phyloP scores from a whole-genome alignment of 2,888 invertebrate species.

The Belgica antarctica region DNA sequence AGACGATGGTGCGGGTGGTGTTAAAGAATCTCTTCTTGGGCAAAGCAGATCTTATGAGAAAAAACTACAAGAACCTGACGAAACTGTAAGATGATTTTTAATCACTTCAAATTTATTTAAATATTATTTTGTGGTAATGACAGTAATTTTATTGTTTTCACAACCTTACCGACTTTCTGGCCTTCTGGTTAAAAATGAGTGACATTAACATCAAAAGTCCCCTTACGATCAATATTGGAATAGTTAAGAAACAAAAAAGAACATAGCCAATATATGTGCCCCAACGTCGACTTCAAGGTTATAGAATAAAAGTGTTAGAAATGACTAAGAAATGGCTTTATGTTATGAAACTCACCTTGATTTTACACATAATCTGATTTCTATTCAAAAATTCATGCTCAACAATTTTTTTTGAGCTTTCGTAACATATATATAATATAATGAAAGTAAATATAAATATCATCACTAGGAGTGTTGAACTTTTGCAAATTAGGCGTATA shows the following conservation, averaged over 20 bases:
- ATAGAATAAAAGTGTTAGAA: background rate
- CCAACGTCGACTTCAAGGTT: background rate
- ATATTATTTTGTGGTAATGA: background rate
- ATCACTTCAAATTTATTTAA: background rate
- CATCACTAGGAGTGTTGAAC: too few relatives aligned
- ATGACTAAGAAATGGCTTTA: constrained; percentile 10
- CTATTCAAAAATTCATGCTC: too few relatives aligned
- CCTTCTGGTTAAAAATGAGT: background rate
- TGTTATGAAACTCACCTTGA: too few relatives aligned
- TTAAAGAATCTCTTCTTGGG: constrained; percentile 31
- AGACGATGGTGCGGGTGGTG: constrained; percentile 41
- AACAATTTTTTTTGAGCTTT: too few relatives aligned
- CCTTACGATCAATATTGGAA: constrained; percentile 21
- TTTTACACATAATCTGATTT: too few relatives aligned
- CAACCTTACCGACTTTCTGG: background rate
- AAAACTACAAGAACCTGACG: constrained; percentile 49
- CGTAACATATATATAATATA: too few relatives aligned
- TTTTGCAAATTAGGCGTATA: too few relatives aligned
- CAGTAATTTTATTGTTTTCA: background rate
- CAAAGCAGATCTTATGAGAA: constrained; percentile 45
- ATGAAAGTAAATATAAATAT: too few relatives aligned
- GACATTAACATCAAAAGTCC: too few relatives aligned
- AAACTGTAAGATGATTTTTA: constrained; percentile 47
- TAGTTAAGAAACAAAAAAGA: background rate
- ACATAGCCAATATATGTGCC: background rate